Base-by-base conservation (phyloP, 2,888 invertebrate genomes). In the Orthosia cruda region DNA sequence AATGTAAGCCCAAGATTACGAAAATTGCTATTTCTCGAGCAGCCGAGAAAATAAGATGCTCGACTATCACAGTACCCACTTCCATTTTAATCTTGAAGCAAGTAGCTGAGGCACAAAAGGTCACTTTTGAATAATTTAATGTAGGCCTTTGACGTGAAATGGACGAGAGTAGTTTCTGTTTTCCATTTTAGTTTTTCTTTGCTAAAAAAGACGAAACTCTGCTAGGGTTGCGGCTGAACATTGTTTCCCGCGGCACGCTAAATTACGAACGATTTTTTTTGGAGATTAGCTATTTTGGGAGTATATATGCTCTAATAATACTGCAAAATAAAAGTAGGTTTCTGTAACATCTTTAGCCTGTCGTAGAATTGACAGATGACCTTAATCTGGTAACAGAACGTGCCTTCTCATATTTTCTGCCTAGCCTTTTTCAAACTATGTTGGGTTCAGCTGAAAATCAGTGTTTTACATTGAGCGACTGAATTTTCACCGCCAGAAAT, bases 101-200 rank as follows among this genome's bases (percentile, higher is more conserved):
- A 74, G 64, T 68, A 49, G 49, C n/a, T 58, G 40, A 62, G 54
- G 40, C 57, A 72, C 66, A 64, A 85, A 81, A 77, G 68, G 69
- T 66, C 47, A 62, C 66, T 75, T 62, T 69, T 85, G 65, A 79
- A 81, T 81, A 87, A 87, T 85, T 79, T 55, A 74, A 67, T 58
- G 32, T n/a, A 59, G n/a, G 57, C 57, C 12, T 84, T 76, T 86
- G 73, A 78, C 26, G 66, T 26, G 23, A 76, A 76, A 74, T 67
- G 12, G 32, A 58, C 20, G 54, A 26, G n/a, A 62, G 49, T 65
- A 64, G 71, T 81, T 77, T 63, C 32, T 50, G 55, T 81, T 74
- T 71, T 45, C 54, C 69, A 62, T 72, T 72, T 73, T 15, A 62
- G 50, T 61, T 52, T 64, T n/a, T 47, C 4, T 52, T 68, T 49